Evolutionary conservation across 2,113 vertebrate genomes (phyloP).

Genomic region (Zapus hudsonius): DNA sequence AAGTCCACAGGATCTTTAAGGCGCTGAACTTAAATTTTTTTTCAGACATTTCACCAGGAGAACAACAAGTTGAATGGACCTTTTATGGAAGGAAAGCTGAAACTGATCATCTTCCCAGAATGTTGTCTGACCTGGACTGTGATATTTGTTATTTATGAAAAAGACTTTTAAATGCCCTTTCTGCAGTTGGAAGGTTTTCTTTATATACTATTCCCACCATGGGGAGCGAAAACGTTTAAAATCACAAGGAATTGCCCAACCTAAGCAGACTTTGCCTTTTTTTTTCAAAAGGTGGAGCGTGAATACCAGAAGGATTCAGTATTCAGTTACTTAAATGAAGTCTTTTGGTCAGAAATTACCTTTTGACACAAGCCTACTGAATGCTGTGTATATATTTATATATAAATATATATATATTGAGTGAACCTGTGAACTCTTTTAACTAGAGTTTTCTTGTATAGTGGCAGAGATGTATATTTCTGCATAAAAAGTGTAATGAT

Average conservation of each 20-base stretch:
- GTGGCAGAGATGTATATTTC: constrained; percentile 96
- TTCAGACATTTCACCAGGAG: constrained; percentile 83
- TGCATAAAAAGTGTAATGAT: constrained; percentile 98
- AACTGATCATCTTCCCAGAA: constrained; percentile 91
- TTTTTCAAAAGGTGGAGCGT: constrained; percentile 96
- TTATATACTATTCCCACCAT: constrained; percentile 92
- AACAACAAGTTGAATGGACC: constrained; percentile 84
- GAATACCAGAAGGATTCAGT: constrained; percentile 92
- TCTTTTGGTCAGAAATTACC: constrained; percentile 91
- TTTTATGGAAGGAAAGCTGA: constrained; percentile 79
- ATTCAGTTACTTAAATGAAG: constrained; percentile 94
- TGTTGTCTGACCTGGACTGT: constrained; percentile 90
- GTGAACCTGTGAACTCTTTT: constrained; percentile 95
- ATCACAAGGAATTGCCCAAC: constrained; percentile 89
- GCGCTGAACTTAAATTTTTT: constrained; percentile 84
- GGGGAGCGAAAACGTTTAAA: constrained; percentile 88
- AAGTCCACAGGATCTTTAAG: constrained; percentile 86
- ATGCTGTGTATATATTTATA: constrained; percentile 93
- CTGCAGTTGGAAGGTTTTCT: constrained; percentile 96
- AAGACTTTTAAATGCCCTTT: constrained; percentile 96
- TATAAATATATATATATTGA: constrained; percentile 89
- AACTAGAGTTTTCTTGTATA: constrained; percentile 96
- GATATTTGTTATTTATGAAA: constrained; percentile 97
- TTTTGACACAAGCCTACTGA: constrained; percentile 94
- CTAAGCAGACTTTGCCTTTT: constrained; percentile 94